Evolutionary conservation across 2,113 vertebrate species (phyloP).

Genomic region (Zosterops pallidus): DNA sequence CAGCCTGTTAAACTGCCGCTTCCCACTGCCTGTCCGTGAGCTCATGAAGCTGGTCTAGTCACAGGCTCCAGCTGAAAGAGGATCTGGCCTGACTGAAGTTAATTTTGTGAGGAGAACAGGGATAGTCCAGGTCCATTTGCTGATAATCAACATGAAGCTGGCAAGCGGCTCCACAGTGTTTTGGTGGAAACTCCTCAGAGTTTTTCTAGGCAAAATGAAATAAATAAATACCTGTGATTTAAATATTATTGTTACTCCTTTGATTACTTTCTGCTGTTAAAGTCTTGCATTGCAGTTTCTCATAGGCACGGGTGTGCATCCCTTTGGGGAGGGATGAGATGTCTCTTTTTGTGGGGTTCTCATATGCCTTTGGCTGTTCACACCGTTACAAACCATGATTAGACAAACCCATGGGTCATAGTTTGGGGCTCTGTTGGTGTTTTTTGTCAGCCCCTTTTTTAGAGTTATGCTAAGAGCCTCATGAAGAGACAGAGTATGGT

Average conservation of each 20-base stretch:
- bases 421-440: neutral
- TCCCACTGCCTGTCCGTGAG: neutral
- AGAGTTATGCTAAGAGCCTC: neutral
- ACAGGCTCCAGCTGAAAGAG: neutral
- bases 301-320: neutral
- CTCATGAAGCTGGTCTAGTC: neutral
- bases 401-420: rapidly evolving
- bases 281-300: neutral
- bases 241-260: neutral
- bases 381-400: rapidly evolving
- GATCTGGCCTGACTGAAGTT: neutral
- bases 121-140: neutral
- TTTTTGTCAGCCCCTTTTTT: neutral
- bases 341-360: neutral
- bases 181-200: neutral
- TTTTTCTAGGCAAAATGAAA: neutral
- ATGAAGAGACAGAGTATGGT: neutral
- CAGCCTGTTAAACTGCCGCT: neutral
- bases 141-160: neutral
- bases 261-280: neutral
- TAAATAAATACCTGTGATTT: neutral
- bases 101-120: neutral
- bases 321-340: neutral
- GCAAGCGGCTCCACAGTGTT: rapidly evolving
- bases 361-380: rapidly evolving